phyloP scores from a whole-genome alignment of 2,113 vertebrate species.

The Tachuris rubrigastra region DNA sequence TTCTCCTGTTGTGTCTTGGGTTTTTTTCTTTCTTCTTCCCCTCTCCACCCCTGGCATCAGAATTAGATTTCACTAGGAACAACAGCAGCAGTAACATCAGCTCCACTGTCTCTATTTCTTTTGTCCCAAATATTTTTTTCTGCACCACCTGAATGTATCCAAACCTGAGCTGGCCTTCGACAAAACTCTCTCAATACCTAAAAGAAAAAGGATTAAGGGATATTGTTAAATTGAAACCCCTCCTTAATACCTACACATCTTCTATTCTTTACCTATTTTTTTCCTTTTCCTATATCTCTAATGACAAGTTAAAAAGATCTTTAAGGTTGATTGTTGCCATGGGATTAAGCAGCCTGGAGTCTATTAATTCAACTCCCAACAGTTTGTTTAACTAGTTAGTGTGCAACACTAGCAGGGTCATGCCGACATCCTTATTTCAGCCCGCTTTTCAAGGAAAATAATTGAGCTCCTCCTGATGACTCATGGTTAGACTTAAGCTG shows the following conservation, averaged over 20 bases:
- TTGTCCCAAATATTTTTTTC: neutral
- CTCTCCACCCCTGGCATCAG: neutral
- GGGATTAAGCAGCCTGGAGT: slow-evolving; percentile 30
- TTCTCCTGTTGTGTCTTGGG: neutral
- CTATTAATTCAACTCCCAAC: slow-evolving; percentile 3
- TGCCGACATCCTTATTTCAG: neutral
- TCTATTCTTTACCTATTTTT: neutral
- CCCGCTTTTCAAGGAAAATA: neutral
- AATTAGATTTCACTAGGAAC: slow-evolving; percentile 3
- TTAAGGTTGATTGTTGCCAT: slow-evolving; percentile 46
- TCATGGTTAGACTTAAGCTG: neutral
- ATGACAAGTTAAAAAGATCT: slow-evolving; percentile 40
- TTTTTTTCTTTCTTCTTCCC: neutral
- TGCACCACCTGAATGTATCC: neutral
- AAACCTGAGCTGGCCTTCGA: neutral
- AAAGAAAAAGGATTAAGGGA: slow-evolving; percentile 13
- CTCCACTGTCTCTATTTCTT: neutral
- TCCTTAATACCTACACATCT: neutral
- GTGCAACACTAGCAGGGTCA: neutral
- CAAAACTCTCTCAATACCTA: neutral
- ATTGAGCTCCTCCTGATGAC: neutral
- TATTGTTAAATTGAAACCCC: slow-evolving; percentile 4
- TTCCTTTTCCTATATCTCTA: neutral
- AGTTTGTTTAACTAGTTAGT: neutral
- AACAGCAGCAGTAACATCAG: neutral